Base-by-base conservation (phyloP, 2,888 invertebrate species). In the Ditula angustiorana region DNA sequence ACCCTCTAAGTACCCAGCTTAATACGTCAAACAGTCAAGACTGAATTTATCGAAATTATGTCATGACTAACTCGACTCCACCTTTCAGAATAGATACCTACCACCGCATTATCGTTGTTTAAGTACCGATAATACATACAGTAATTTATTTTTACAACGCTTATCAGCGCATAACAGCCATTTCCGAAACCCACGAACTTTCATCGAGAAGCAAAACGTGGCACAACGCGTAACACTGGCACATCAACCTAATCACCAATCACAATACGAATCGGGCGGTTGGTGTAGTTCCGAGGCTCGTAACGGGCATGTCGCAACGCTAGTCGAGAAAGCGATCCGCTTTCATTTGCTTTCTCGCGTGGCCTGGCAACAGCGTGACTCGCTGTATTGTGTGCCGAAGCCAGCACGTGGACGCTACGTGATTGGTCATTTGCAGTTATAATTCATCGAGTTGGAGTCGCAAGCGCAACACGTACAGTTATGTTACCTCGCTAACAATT, bases 341-440 rank as follows among this genome's bases (percentile, higher is more conserved):
- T 88, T 87, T 87, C 87, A 78, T 85, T 83, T 74, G 82, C 86
- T 87, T 87, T 86, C 86, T 82, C 86, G 82, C 76, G 74, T 74
- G 77, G 76, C 76, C 74, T 76, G 71, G 69, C 73, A 64, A 66
- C 67, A 65, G 74, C 72, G 73, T 68, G 76, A 77, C 74, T 76
- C 72, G 78, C 73, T 75, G 76, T 76, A 62, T 63, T 63, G 62
- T 62, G 61, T 62, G 61, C 47, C 58, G 47, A 35, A 37, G 55
- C 24, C 44, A 30, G 63, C 63, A 58, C 63, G 63, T 64, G 63
- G 63, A 19, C 63, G 58, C 44, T 30, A 24, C 67, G 67, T 67
- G 63, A 59, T 59, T 67, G 58, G 67, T 67, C 56, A 58, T 63
- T 65, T 66, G 58, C 63, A 33, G 58, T 58, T 63, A 57, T 56